These are phyloP conservation scores for Heliconius charithonia DNA, from an alignment of 2,888 invertebrate genomes.

Conservation along the genomic window DNA sequence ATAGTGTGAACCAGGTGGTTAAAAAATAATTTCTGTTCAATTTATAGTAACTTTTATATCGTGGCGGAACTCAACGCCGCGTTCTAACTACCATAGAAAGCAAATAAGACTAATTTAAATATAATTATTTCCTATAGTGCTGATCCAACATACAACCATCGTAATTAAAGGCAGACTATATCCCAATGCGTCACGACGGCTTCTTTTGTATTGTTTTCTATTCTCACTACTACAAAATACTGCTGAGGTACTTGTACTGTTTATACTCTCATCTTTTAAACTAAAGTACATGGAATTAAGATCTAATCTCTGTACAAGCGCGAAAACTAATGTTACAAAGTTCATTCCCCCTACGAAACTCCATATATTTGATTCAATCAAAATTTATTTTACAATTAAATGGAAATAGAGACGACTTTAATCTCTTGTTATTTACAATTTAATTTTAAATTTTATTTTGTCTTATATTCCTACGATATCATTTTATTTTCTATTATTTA, in stretches of 20 bases:
- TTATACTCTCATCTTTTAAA: constrained; percentile 1
- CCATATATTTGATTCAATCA: constrained; percentile 1
- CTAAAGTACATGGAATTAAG: background rate
- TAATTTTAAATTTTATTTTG: background rate
- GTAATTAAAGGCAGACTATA: background rate
- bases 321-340: constrained; percentile 6
- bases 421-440: background rate
- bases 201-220: too few relatives aligned
- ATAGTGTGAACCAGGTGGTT: too few relatives aligned
- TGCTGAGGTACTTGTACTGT: background rate
- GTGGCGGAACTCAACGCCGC: too few relatives aligned
- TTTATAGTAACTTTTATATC: too few relatives aligned
- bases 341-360: background rate
- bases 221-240: background rate
- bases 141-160: background rate
- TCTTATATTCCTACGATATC: background rate
- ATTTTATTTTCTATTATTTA: background rate
- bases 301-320: constrained; percentile 10
- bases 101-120: too few relatives aligned
- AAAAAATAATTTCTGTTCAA: too few relatives aligned
- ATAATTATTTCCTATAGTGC: too few relatives aligned
- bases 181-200: too few relatives aligned
- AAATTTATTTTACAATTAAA: constrained; percentile 12
- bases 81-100: too few relatives aligned
- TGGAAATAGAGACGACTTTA: background rate